Evolutionary conservation across 2,888 invertebrate genomes (phyloP), one percentile per base, ranked within the genome.

Genomic region (Monopis laevigella): DNA sequence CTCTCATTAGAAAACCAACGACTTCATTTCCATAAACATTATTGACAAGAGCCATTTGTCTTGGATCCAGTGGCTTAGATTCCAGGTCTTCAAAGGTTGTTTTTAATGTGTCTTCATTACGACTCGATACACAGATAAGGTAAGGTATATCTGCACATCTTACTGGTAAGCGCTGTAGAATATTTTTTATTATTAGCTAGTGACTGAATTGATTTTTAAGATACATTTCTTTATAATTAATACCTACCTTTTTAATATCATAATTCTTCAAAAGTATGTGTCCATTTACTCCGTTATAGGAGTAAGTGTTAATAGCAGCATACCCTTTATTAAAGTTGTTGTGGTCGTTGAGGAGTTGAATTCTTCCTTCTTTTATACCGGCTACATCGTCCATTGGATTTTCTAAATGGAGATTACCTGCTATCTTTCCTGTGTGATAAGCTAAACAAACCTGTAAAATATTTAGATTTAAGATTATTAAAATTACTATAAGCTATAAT

Each of bases 1-100:
- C 87, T 45, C 86, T 65, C 62, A 81, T 86, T 1, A 84, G 72
- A 58, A 85, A 84, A 2, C 81, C 71, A 26, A 60, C 50, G 49
- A 74, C 68, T 11, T 64, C 56, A 48, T 58, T 66, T 1, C 62
- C 55, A 46, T 65, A 70, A 3, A 65, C 48, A 18, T 63, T 59
- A 45, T 74, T 67, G 17, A 67, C 55, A 8, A 77, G 51, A 11
- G 53, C 55, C 10, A 60, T 54, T 46, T 63, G 73, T 45, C 73
- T 71, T 4, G 58, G 53, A 50, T 70, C 68, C 16, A 59, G 49
- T 4, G 53, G 50, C n/a, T 26, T 34, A 10, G 30, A 34, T 10
- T 34, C 34, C 14, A 14, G 41, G 36, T 26, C 43, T 32, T 61
- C 54, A 26, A 78, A 60, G 3, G 39, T 41, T 3, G 8, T 10